phyloP scores from a whole-genome alignment of 2,113 vertebrate species.

The Chionis minor region DNA sequence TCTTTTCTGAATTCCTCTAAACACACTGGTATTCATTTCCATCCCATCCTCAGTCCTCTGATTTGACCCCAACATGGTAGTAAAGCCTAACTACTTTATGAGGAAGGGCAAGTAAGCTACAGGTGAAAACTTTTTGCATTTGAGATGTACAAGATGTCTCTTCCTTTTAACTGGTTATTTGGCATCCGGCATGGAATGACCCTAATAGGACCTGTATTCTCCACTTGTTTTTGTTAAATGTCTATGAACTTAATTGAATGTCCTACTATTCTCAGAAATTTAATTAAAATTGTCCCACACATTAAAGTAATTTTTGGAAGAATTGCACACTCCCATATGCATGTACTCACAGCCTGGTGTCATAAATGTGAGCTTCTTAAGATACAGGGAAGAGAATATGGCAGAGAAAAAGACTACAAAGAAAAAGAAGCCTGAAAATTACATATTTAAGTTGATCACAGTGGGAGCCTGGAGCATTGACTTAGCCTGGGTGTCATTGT shows the following conservation, averaged over 20 bases:
- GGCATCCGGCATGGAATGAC: not conserved
- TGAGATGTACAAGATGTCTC: not conserved
- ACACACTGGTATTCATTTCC: not conserved
- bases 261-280: not conserved
- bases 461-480: not conserved
- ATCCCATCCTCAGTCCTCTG: not conserved
- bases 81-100: not conserved
- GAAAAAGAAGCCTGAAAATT: not conserved
- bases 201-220: not conserved
- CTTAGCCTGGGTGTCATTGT: not conserved
- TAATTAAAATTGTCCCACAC: not conserved
- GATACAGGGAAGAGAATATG: not conserved
- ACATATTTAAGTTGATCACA: not conserved
- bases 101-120: not conserved
- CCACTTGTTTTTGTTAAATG: not conserved
- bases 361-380: not conserved
- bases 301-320: not conserved
- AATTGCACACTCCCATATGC: not conserved
- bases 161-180: not conserved
- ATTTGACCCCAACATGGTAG: not conserved
- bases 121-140: not conserved
- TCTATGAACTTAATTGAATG: not conserved
- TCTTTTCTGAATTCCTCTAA: not conserved
- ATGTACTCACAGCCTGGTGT: not conserved
- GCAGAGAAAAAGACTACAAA: not conserved